A percentile compares a stretch with the other conserved stretches of the same genome.
phyloP scores from a whole-genome alignment of 2,888 invertebrate species.

The Trimorus sp. region DNA sequence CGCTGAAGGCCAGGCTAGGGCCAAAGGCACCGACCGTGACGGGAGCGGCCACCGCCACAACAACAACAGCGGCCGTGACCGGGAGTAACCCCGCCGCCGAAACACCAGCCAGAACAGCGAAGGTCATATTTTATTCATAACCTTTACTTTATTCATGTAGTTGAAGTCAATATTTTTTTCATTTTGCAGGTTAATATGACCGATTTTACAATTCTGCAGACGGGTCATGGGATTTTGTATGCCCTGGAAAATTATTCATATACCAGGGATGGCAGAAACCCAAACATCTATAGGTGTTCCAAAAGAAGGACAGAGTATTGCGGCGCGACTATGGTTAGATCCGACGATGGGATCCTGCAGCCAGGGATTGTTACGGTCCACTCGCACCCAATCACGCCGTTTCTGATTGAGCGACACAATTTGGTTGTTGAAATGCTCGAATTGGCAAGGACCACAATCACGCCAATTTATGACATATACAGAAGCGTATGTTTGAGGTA shows the following conservation, averaged over 20 bases:
- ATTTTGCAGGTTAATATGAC: too few species aligned
- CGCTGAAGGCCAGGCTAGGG: too few species aligned
- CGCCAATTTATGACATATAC: background rate
- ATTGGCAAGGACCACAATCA: background rate
- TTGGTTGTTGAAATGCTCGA: background rate
- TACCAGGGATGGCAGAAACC: background rate
- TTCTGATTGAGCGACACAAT: background rate
- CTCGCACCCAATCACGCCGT: background rate
- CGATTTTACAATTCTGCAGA: background rate
- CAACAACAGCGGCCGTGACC: too few species aligned
- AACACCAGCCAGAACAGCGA: too few species aligned
- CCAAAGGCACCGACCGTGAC: too few species aligned
- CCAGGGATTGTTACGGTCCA: background rate
- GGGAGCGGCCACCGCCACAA: too few species aligned
- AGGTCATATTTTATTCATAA: too few species aligned
- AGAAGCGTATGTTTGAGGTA: slow-evolving; percentile 8
- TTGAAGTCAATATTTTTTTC: too few species aligned
- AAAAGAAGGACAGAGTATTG: background rate
- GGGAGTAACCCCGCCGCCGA: too few species aligned
- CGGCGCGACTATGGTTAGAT: background rate
- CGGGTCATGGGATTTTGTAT: background rate
- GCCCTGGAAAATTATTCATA: background rate
- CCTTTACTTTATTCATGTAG: too few species aligned
- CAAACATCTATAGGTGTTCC: background rate
- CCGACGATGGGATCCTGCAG: background rate